Evolutionary conservation across 2,113 vertebrate genomes (phyloP).

Genomic region (Callipepla squamata): DNA sequence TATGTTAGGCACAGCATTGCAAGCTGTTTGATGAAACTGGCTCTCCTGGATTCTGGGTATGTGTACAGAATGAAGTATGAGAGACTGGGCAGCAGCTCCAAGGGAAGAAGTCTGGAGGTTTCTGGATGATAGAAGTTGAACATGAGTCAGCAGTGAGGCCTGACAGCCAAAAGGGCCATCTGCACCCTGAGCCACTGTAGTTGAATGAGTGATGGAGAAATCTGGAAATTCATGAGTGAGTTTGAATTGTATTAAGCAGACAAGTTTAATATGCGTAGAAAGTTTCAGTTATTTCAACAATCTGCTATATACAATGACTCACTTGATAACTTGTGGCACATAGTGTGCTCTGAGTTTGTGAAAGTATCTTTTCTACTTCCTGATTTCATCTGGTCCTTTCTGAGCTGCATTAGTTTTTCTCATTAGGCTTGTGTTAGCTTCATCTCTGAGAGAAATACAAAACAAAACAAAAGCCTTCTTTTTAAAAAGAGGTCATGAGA

Average conservation of each 20-base stretch:
- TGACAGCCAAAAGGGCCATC: too few relatives aligned
- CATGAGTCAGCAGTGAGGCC: too few relatives aligned
- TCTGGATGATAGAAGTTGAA: too few relatives aligned
- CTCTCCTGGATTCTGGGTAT: too few relatives aligned
- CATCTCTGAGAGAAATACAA: background rate
- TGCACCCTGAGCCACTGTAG: background rate
- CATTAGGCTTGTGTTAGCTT: background rate
- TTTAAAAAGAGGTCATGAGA: constrained; percentile 12
- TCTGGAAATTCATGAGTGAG: background rate
- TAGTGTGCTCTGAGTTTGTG: background rate
- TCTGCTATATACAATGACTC: background rate
- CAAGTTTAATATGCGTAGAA: background rate
- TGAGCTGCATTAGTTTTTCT: background rate
- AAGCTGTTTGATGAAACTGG: too few relatives aligned
- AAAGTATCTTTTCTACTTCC: background rate
- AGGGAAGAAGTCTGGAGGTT: too few relatives aligned
- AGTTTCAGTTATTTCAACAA: background rate
- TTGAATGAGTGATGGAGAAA: background rate
- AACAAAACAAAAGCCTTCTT: background rate
- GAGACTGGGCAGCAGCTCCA: too few relatives aligned
- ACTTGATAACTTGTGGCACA: background rate
- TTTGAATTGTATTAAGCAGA: background rate
- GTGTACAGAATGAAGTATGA: too few relatives aligned
- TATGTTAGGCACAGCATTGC: too few relatives aligned
- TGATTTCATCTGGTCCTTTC: background rate